A percentile compares a stretch with the other conserved stretches of the same genome.
phyloP scores from a whole-genome alignment of 2,797 vertebrate species.

The Streptopelia turtur region DNA sequence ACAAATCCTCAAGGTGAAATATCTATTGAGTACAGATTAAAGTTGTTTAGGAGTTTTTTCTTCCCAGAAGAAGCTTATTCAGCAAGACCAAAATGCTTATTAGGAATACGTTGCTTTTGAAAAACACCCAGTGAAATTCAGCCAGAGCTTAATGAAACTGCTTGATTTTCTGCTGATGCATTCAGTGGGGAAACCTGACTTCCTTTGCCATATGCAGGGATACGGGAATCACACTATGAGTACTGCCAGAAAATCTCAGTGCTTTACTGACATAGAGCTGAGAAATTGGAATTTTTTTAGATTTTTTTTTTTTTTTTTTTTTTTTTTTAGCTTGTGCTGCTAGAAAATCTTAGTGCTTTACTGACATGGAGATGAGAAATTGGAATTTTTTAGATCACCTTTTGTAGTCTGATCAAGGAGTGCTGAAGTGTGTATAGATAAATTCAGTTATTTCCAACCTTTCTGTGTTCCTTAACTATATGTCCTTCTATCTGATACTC shows the following conservation, averaged over 20 bases:
- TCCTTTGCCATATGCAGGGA: not conserved
- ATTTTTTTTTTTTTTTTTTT: not conserved
- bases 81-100: conserved; percentile 48
- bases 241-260: not conserved
- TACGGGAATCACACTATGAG: not conserved
- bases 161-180: conserved; percentile 40
- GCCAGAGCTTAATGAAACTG: conserved; percentile 40
- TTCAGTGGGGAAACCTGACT: not conserved
- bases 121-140: conserved; percentile 44
- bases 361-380: not conserved
- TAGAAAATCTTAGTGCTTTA: not conserved
- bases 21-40: conserved; percentile 60
- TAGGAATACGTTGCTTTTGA: conserved; percentile 35
- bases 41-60: conserved; percentile 45
- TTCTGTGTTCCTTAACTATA: not conserved
- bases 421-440: not conserved
- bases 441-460: not conserved
- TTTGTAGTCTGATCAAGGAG: not conserved
- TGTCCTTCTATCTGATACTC: not conserved
- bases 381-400: not conserved
- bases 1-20: conserved; percentile 62
- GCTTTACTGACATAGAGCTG: not conserved
- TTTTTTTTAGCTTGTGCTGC: not conserved
- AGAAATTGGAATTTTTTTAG: not conserved
- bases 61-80: conserved; percentile 51